phyloP scores from a whole-genome alignment of 2,888 invertebrate genomes.

The Drosophila lacicola region DNA sequence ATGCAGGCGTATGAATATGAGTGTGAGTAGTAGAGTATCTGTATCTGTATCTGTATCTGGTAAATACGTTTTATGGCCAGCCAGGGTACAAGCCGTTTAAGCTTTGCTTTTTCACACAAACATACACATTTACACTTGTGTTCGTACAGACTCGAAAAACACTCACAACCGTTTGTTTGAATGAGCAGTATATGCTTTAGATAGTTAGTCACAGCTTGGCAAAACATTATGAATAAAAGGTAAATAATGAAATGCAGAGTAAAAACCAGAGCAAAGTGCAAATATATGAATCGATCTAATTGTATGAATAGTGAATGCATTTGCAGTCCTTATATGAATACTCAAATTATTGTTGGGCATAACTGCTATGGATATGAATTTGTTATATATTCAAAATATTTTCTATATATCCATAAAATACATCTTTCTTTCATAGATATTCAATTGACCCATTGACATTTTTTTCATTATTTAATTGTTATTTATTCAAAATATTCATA shows the following conservation, averaged over 20 bases:
- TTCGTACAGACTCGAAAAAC: constrained; percentile 7
- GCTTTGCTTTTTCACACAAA: constrained; percentile 55
- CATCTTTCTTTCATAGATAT: no score
- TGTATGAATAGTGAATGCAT: no score
- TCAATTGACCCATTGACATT: no score
- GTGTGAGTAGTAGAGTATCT: constrained; percentile 22
- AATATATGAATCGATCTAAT: no score
- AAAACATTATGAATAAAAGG: constrained; percentile 36
- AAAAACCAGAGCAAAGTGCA: neutral
- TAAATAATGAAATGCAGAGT: constrained; percentile 25
- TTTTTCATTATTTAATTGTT: no score
- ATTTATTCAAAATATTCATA: no score
- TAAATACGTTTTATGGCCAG: constrained; percentile 66
- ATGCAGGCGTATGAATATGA: constrained; percentile 12
- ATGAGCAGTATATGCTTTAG: constrained; percentile 56
- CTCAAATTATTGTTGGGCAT: neutral
- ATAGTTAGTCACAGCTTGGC: constrained; percentile 28
- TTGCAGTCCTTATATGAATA: neutral
- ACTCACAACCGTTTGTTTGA: constrained; percentile 45
- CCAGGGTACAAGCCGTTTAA: constrained; percentile 41
- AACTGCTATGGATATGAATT: no score
- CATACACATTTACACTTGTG: constrained; percentile 1
- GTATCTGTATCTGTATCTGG: constrained; percentile 58
- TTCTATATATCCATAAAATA: no score
- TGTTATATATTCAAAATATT: no score